These are phyloP conservation scores for Acanthochromis polyacanthus DNA, from an alignment of 2,113 vertebrate species.

Conservation along the genomic window DNA sequence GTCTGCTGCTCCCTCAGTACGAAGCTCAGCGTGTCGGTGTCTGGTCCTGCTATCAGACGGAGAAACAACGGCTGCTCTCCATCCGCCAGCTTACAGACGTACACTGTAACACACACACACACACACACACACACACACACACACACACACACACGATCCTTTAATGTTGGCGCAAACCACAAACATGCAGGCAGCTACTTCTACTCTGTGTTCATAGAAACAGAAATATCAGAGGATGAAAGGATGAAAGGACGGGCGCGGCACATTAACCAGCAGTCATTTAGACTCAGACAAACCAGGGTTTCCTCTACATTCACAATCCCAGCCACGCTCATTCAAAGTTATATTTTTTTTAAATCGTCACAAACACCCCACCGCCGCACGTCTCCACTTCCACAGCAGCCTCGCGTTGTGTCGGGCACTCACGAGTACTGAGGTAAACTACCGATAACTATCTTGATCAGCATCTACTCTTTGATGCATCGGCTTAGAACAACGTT, in stretches of 20 bases:
- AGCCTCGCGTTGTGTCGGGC: too few species aligned
- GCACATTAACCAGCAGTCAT: slow-evolving; percentile 37
- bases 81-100: slow-evolving; percentile 93
- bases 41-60: slow-evolving; percentile 93
- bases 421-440: too few species aligned
- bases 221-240: slow-evolving; percentile 40
- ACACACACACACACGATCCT: background rate
- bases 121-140: slow-evolving; percentile 1
- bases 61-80: slow-evolving; percentile 93
- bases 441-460: too few species aligned
- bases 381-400: too few species aligned
- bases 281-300: too few species aligned
- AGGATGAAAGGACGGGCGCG: slow-evolving; percentile 11
- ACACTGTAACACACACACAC: slow-evolving; percentile 84
- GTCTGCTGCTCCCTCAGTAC: slow-evolving; percentile 95
- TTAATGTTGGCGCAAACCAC: slow-evolving; percentile 17
- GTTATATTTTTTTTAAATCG: too few species aligned
- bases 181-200: background rate
- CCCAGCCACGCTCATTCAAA: too few species aligned
- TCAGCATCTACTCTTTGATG: too few species aligned
- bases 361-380: too few species aligned
- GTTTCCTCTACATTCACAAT: too few species aligned
- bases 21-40: slow-evolving; percentile 91
- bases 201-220: slow-evolving; percentile 21
- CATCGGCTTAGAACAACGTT: too few species aligned